Evolutionary conservation across 2,113 vertebrate species (phyloP).

Genomic region (Semnornis frantzii): DNA sequence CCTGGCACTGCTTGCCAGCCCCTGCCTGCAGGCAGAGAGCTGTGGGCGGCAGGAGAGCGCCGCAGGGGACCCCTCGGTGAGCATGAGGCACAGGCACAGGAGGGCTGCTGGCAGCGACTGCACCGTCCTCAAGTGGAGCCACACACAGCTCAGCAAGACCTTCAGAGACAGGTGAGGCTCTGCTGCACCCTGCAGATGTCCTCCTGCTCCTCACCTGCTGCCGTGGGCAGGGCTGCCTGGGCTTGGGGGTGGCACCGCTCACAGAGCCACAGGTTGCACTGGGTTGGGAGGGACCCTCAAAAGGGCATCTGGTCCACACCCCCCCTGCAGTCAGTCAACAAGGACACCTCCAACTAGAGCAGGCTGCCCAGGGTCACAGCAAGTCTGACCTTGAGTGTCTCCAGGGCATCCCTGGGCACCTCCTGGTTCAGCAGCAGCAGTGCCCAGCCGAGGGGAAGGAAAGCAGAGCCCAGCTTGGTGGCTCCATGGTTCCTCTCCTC

Average conservation of each 20-base stretch:
- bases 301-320: no score
- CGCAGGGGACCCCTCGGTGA: background rate
- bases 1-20: constrained; percentile 69
- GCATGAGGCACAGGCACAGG: constrained; percentile 62
- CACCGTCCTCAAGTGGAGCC: constrained; percentile 37
- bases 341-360: no score
- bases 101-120: background rate
- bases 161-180: constrained; percentile 73
- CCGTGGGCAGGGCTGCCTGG: background rate
- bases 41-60: constrained; percentile 1
- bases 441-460: background rate
- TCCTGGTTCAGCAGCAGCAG: background rate
- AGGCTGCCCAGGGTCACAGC: no score
- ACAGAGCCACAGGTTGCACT: no score
- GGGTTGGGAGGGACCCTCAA: no score
- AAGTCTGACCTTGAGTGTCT: no score
- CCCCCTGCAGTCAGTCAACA: no score
- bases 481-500: background rate
- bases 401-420: no score
- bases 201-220: background rate
- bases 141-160: constrained; percentile 15
- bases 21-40: constrained; percentile 49
- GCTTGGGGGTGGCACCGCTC: background rate
- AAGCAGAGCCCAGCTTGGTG: background rate
- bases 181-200: background rate